phyloP scores from a whole-genome alignment of 2,113 vertebrate species.

The Corydoras maculifer region DNA sequence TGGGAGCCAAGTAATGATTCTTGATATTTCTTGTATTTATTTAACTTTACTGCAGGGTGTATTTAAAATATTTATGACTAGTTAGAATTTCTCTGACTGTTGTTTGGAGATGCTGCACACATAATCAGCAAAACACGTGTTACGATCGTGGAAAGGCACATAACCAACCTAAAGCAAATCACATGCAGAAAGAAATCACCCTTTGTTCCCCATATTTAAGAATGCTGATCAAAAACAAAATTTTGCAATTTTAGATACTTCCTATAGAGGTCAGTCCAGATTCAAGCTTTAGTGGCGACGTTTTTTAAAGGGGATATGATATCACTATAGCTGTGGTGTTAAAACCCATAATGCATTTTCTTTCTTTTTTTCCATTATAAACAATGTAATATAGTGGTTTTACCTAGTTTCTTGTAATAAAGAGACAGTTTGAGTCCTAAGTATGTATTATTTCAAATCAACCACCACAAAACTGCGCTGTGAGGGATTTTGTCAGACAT shows the following conservation, averaged over 20 bases:
- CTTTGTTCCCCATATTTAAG: conserved; percentile 1
- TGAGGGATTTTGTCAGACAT: too few relatives aligned
- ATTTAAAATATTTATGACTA: conserved; percentile 7
- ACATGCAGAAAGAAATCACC: neutral
- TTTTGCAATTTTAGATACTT: neutral
- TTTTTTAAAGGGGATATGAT: too few relatives aligned
- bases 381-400: too few relatives aligned
- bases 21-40: conserved; percentile 11
- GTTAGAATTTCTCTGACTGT: conserved; percentile 8
- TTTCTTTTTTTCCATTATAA: too few relatives aligned
- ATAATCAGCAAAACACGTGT: neutral
- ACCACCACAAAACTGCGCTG: too few relatives aligned
- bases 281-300: neutral
- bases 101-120: neutral
- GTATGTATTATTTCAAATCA: too few relatives aligned
- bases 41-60: conserved; percentile 9
- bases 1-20: conserved; percentile 15
- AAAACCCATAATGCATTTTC: too few relatives aligned
- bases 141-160: neutral
- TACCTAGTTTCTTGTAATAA: too few relatives aligned
- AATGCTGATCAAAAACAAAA: neutral
- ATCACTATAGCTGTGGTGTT: too few relatives aligned
- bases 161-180: neutral
- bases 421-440: too few relatives aligned
- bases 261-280: conserved; percentile 35